These are phyloP conservation scores for Corapipo altera DNA, from an alignment of 2,113 vertebrate species.

Conservation along the genomic window DNA sequence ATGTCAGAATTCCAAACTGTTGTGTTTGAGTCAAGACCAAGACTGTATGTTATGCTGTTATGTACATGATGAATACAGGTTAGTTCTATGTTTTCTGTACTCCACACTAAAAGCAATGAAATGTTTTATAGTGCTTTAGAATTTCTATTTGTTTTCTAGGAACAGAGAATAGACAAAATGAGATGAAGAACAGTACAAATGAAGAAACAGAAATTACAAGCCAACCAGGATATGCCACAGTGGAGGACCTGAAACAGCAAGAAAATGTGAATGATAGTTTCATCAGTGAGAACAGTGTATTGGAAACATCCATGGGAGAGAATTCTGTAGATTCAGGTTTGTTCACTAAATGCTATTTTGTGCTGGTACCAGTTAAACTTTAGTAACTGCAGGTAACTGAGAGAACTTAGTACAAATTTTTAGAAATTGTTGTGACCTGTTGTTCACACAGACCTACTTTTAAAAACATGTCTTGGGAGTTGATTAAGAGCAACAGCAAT, in stretches of 20 bases:
- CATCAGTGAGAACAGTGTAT: not conserved
- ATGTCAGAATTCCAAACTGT: not conserved
- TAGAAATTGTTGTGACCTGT: not conserved
- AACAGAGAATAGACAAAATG: constrained; percentile 24
- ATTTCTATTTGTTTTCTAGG: constrained; percentile 21
- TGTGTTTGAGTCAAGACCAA: not conserved
- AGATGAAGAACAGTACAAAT: not conserved
- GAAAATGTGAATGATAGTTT: not conserved
- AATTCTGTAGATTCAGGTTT: constrained; percentile 63
- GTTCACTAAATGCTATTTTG: not conserved
- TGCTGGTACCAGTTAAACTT: not conserved
- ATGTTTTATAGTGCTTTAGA: not conserved
- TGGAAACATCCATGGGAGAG: constrained; percentile 37
- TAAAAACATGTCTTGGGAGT: not conserved
- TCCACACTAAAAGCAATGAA: not conserved
- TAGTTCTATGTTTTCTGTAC: not conserved
- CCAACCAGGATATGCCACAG: not conserved
- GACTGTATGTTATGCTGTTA: not conserved
- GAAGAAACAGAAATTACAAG: not conserved
- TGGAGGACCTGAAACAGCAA: not conserved
- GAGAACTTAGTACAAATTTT: not conserved
- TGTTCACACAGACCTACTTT: not conserved
- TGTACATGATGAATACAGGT: not conserved
- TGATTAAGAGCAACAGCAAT: not conserved
- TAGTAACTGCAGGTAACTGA: not conserved